phyloP scores from a whole-genome alignment of 1,140 invertebrate species.

The Brachionus koreanus region DNA sequence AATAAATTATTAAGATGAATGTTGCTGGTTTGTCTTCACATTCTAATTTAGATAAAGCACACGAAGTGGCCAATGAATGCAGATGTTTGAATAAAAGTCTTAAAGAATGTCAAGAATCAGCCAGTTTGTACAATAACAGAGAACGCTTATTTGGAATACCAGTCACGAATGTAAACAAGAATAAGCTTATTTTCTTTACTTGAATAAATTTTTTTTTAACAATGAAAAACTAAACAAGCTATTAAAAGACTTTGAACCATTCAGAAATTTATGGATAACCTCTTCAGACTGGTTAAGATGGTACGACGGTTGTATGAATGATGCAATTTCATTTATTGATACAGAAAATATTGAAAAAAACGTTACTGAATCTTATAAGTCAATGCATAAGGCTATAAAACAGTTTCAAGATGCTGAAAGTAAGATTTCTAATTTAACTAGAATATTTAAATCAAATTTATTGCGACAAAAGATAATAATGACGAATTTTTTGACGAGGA shows the following conservation, averaged over 20 bases:
- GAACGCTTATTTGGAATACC: conserved; percentile 70
- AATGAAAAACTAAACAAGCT: conserved; percentile 68
- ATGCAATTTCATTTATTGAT: conserved; percentile 69
- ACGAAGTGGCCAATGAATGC: conserved; percentile 70
- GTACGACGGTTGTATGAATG: conserved; percentile 70
- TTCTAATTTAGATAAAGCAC: conserved; percentile 62
- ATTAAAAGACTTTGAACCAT: conserved; percentile 73
- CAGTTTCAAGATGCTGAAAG: conserved; percentile 67
- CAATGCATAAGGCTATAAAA: conserved; percentile 65
- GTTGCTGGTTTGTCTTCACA: conserved; percentile 59
- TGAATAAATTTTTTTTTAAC: conserved; percentile 47
- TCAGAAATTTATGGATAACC: conserved; percentile 71
- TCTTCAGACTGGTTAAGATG: conserved; percentile 70
- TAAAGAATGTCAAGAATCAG: conserved; percentile 68
- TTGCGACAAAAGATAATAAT: not conserved
- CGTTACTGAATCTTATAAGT: conserved; percentile 67
- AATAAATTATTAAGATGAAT: conserved; percentile 53
- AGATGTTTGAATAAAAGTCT: conserved; percentile 63
- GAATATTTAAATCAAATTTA: not conserved
- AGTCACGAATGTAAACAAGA: conserved; percentile 61
- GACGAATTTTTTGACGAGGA: conserved; percentile 15
- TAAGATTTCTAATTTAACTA: conserved; percentile 46
- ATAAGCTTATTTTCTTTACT: not conserved
- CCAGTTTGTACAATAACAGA: conserved; percentile 67
- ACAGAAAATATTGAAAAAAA: conserved; percentile 66